Evolutionary conservation across 2,113 vertebrate genomes (phyloP).

Genomic region (Sceloporus tristichus): DNA sequence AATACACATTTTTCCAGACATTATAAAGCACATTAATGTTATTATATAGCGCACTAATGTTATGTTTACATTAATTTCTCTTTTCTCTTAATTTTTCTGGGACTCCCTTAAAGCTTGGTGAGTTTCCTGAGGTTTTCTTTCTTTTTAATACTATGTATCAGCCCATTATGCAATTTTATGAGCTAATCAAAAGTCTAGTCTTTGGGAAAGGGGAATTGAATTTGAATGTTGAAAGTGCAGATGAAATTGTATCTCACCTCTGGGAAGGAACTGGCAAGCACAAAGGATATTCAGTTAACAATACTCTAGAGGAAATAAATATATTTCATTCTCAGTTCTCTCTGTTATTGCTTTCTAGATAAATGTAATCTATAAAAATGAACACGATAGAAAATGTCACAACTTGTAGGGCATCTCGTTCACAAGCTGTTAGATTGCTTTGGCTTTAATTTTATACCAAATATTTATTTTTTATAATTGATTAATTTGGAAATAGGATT

Average conservation of each 20-base stretch:
- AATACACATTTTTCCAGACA: neutral
- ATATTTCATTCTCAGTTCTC: constrained; percentile 13
- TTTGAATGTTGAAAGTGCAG: neutral
- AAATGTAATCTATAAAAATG: constrained; percentile 14
- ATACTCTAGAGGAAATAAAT: constrained; percentile 15
- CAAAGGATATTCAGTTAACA: constrained; percentile 21
- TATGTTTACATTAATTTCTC: neutral
- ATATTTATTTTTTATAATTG: constrained; percentile 1
- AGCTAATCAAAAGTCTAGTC: constrained; percentile 20
- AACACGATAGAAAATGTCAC: neutral
- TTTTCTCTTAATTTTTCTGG: no score
- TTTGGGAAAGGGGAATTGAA: constrained; percentile 1
- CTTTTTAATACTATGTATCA: neutral
- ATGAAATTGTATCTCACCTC: constrained; percentile 12
- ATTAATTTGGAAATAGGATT: neutral
- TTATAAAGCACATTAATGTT: neutral
- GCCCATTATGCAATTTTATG: constrained; percentile 25
- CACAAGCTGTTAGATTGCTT: neutral
- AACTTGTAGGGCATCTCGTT: neutral
- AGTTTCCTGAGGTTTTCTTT: neutral
- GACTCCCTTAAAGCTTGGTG: neutral
- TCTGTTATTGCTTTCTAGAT: constrained; percentile 19
- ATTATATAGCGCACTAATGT: neutral
- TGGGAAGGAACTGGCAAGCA: constrained; percentile 5
- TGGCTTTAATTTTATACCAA: neutral